Evolutionary conservation across 2,797 vertebrate genomes (phyloP), one percentile per base, ranked within the genome.

Genomic region (Allobates femoralis): DNA sequence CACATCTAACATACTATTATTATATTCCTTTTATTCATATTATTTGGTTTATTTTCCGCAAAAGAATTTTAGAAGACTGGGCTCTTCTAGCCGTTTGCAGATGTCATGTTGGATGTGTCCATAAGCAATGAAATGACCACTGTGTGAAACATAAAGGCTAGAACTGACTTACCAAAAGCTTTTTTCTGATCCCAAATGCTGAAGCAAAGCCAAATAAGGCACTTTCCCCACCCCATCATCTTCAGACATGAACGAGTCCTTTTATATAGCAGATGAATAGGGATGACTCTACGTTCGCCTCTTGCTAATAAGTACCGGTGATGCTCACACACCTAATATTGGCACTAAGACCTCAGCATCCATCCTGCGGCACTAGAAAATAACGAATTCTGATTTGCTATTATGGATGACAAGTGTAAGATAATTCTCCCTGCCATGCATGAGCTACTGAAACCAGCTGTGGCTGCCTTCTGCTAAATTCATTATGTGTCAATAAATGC

Each of bases 401-500:
- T 64, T 74, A n/a, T 67, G 34, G 41, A 85, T 75, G 69, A 88
- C 56, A 79, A 85, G 30, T 79, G 76, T 80, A 58, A 74, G 56
- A 81, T 81, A 46, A 66, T 75, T 81, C 21, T 30, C 69, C 69
- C 58, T 81, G 74, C 41, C 86, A 85, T 84, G 77, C 50, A 88
- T 19, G 77, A 81, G 82, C 86, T 88, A 88, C 77, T 46, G 67
- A 84, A 80, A 85, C 82, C 86, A 88, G 77, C 77, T 80, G 86
- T 76, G 77, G 15, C 86, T 88, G 86, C 81, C 86, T 85, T 66
- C 86, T 88, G 81, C 86, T 88, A 88, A 84, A 88, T 88, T 88
- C 86, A 88, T 88, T 88, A 88, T 88, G 69, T 88, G 86, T 85
- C 86, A 88, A 88, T 85, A 85, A 85, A 88, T 85, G 77, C 82